phyloP scores from a whole-genome alignment of 2,888 invertebrate genomes.

The Mellilla xanthometata region DNA sequence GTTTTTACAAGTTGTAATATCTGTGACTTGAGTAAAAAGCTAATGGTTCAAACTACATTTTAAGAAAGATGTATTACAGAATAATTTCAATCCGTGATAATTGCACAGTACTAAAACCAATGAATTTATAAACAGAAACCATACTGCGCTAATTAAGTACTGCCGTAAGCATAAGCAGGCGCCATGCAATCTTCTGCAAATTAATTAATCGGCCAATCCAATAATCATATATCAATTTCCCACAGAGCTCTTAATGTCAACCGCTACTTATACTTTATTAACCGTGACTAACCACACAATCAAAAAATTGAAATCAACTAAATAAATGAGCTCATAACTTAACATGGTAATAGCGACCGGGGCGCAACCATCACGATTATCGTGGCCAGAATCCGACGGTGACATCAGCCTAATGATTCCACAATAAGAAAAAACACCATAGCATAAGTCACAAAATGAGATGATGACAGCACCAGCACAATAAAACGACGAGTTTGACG shows the following conservation, averaged over 20 bases:
- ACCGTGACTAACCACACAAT: slow-evolving; percentile 56
- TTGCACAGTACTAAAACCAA: slow-evolving; percentile 7
- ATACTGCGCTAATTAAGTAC: slow-evolving; percentile 6
- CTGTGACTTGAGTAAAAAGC: too few species aligned
- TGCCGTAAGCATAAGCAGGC: slow-evolving; percentile 34
- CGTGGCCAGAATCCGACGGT: slow-evolving; percentile 65
- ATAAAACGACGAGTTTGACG: slow-evolving; percentile 60
- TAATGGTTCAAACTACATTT: too few species aligned
- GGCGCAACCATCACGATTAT: slow-evolving; percentile 68
- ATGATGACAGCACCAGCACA: slow-evolving; percentile 65
- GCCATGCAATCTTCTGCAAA: slow-evolving; percentile 45
- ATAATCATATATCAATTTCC: slow-evolving; percentile 73
- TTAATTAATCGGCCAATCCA: slow-evolving; percentile 57
- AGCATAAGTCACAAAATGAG: slow-evolving; percentile 56
- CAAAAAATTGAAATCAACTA: slow-evolving; percentile 55
- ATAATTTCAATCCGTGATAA: too few species aligned
- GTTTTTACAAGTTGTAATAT: too few species aligned
- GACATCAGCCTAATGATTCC: slow-evolving; percentile 68
- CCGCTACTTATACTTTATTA: slow-evolving; percentile 41
- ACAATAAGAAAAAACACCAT: slow-evolving; percentile 59
- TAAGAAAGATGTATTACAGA: too few species aligned
- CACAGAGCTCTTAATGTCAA: slow-evolving; percentile 58
- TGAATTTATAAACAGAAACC: slow-evolving; percentile 7
- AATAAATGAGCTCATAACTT: slow-evolving; percentile 69
- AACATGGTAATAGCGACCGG: slow-evolving; percentile 58